A percentile compares a stretch with the other conserved stretches of the same genome.
Conservation (phyloP, 2,113 vertebrate genomes). For the Porphyrio hochstetteri region DNA sequence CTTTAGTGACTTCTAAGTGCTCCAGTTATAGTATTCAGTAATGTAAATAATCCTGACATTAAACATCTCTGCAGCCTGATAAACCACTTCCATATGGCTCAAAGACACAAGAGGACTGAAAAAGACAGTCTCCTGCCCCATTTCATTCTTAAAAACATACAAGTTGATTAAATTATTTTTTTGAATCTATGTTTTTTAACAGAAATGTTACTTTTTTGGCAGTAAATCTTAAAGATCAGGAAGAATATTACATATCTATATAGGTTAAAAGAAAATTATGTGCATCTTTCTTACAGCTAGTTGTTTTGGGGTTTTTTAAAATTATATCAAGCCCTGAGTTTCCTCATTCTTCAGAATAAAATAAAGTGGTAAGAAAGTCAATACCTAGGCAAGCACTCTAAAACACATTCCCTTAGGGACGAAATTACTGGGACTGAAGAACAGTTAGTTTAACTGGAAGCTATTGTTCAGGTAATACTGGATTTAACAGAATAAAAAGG, state of each 20-base stretch:
- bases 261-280: not conserved
- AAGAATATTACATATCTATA: not conserved
- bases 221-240: not conserved
- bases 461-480: not conserved
- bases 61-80: not conserved
- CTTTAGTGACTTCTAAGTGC: not conserved
- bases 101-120: not conserved
- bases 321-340: not conserved
- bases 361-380: not conserved
- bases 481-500: not conserved
- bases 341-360: not conserved
- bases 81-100: not conserved
- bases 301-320: not conserved
- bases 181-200: not conserved
- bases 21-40: not conserved
- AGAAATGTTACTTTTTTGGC: not conserved
- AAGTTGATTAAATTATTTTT: not conserved
- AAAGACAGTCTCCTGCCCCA: not conserved
- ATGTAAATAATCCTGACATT: not conserved
- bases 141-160: not conserved
- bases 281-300: not conserved
- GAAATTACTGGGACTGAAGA: not conserved
- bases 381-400: not conserved
- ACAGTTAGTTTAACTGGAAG: not conserved
- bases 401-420: not conserved